Evolutionary conservation across 64 coral and sea anemone species (phyloP).

Genomic region (Actinia equina): DNA sequence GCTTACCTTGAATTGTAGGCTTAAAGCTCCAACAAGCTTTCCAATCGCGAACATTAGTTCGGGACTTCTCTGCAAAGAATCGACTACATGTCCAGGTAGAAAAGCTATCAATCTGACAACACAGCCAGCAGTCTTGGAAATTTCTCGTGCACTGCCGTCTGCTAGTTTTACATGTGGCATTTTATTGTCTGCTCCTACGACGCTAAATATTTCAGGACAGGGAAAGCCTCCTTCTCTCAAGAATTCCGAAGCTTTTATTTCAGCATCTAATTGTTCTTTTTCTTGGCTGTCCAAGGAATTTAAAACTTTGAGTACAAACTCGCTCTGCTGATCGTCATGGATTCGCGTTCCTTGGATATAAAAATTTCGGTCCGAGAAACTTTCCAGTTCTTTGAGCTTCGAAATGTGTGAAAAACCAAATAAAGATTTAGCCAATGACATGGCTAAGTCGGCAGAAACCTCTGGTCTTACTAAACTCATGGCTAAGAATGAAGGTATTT

Average conservation of each 20-base stretch:
- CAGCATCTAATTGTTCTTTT: slow-evolving; percentile 24
- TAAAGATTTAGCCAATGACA: slow-evolving; percentile 19
- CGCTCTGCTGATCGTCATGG: background rate
- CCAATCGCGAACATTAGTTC: slow-evolving; percentile 36
- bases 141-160: background rate
- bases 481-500: too few relatives aligned
- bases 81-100: slow-evolving; percentile 3
- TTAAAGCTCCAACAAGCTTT: slow-evolving; percentile 31
- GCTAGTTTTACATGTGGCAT: background rate
- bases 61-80: background rate
- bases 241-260: slow-evolving; percentile 22
- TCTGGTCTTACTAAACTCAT: background rate
- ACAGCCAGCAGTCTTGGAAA: background rate
- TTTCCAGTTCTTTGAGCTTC: slow-evolving; percentile 26
- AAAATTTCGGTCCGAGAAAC: slow-evolving; percentile 44
- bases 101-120: slow-evolving; percentile 31
- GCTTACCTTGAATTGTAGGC: slow-evolving; percentile 37
- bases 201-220: slow-evolving; percentile 14
- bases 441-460: background rate
- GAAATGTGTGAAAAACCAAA: slow-evolving; percentile 16
- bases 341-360: slow-evolving; percentile 28
- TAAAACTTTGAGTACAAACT: slow-evolving; percentile 51
- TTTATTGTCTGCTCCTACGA: background rate
- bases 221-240: slow-evolving; percentile 32
- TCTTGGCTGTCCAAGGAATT: slow-evolving; percentile 44